These are phyloP conservation scores for Drosophila simulans DNA, from an alignment of 1,140 invertebrate species.

Conservation along the genomic window DNA sequence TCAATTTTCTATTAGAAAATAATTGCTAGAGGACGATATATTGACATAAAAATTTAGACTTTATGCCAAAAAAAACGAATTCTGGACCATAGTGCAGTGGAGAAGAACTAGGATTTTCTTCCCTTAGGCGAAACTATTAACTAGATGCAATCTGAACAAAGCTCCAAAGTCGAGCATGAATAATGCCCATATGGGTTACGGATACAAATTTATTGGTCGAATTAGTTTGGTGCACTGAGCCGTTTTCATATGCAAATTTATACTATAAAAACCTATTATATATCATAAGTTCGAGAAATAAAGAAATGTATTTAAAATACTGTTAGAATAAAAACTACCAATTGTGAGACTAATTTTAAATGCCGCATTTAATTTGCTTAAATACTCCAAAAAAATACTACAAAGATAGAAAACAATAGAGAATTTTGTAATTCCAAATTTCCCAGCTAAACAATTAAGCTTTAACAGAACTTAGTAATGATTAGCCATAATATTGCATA, in stretches of 20 bases:
- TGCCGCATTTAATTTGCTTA: too few species aligned
- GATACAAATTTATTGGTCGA: conserved; percentile 1
- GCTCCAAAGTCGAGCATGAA: conserved; percentile 16
- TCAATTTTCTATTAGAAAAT: too few species aligned
- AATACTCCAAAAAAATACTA: too few species aligned
- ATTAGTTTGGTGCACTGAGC: not conserved
- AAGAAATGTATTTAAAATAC: not conserved
- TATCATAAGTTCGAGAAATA: not conserved
- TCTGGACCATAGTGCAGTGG: too few species aligned
- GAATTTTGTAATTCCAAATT: not conserved
- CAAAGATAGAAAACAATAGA: not conserved
- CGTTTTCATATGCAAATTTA: not conserved
- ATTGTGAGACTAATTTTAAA: too few species aligned
- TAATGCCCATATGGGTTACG: not conserved
- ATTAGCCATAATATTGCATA: conserved; percentile 10
- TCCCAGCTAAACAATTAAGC: not conserved
- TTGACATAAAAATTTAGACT: too few species aligned
- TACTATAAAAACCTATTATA: not conserved
- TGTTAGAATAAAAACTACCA: too few species aligned
- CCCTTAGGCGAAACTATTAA: conserved; percentile 6
- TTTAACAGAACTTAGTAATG: too few species aligned
- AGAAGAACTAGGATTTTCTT: conserved; percentile 12
- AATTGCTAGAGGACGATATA: too few species aligned
- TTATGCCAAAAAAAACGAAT: too few species aligned
- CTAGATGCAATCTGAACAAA: conserved; percentile 30